phyloP scores from a whole-genome alignment of 2,888 invertebrate genomes.

The Axea sp. region DNA sequence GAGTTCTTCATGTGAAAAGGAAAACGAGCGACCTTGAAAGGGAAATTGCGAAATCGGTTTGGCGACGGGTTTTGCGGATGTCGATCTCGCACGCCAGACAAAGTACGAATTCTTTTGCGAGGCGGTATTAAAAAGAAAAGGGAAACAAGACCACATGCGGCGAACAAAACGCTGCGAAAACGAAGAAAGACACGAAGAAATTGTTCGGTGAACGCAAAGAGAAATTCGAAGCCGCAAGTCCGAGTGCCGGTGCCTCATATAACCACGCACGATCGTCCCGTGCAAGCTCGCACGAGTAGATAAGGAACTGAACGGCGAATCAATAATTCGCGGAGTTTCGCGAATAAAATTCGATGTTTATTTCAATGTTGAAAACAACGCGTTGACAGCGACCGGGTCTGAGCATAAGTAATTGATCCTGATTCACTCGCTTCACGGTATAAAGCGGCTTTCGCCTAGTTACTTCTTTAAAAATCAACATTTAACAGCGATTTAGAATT shows the following conservation, averaged over 20 bases:
- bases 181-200: conserved; percentile 35
- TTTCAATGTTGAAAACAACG: conserved; percentile 13
- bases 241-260: conserved; percentile 17
- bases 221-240: conserved; percentile 42
- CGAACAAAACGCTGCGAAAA: conserved; percentile 9
- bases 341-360: conserved; percentile 8
- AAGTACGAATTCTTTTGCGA: conserved; percentile 35
- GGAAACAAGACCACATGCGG: conserved; percentile 27
- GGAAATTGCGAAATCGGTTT: conserved; percentile 62
- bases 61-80: conserved; percentile 58
- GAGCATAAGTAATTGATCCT: conserved; percentile 17
- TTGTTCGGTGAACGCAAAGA: conserved; percentile 31
- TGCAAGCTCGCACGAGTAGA: conserved; percentile 14
- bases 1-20: conserved; percentile 50
- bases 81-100: conserved; percentile 40
- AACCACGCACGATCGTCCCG: conserved; percentile 13
- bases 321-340: no score
- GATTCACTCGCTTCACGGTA: conserved; percentile 10
- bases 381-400: not conserved
- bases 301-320: no score
- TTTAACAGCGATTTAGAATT: no score
- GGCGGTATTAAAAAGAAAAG: conserved; percentile 26
- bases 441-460: conserved; percentile 11
- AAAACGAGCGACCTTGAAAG: conserved; percentile 62
- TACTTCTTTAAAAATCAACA: no score